Conservation (phyloP, 2,113 vertebrate species). For the Paradisaea rubra region DNA sequence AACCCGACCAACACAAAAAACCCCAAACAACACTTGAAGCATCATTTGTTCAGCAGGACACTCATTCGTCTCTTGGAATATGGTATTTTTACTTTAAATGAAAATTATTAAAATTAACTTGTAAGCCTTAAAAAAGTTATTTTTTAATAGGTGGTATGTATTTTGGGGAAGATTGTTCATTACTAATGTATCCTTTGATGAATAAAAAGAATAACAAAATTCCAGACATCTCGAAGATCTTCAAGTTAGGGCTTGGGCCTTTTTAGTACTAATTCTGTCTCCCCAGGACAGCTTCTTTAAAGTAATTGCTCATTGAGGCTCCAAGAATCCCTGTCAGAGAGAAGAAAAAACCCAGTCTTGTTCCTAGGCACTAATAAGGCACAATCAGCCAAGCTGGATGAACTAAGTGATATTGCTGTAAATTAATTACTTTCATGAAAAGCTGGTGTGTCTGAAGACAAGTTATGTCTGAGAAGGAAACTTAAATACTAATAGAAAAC, state of each 20-base stretch:
- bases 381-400: conserved; percentile 55
- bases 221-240: conserved; percentile 58
- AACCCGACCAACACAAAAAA: not conserved
- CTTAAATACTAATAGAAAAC: conserved; percentile 17
- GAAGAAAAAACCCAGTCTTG: conserved; percentile 58
- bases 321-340: conserved; percentile 64
- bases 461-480: conserved; percentile 45
- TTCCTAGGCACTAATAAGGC: conserved; percentile 69
- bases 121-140: conserved; percentile 2
- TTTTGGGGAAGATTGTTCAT: conserved; percentile 16
- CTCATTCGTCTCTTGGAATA: conserved; percentile 25
- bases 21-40: not conserved
- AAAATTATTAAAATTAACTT: conserved; percentile 33
- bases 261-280: conserved; percentile 65
- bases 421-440: conserved; percentile 63
- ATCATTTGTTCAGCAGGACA: conserved; percentile 22
- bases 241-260: conserved; percentile 34
- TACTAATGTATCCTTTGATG: conserved; percentile 55
- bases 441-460: conserved; percentile 20
- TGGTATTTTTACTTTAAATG: conserved; percentile 31
- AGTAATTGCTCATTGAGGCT: conserved; percentile 67
- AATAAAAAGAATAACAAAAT: conserved; percentile 27
- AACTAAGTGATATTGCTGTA: conserved; percentile 54
- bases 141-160: not conserved
- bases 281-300: conserved; percentile 52